A percentile compares a stretch with the other conserved stretches of the same genome.
These are phyloP conservation scores for Watersipora subatra DNA, from an alignment of 1,140 invertebrate species.

Conservation along the genomic window DNA sequence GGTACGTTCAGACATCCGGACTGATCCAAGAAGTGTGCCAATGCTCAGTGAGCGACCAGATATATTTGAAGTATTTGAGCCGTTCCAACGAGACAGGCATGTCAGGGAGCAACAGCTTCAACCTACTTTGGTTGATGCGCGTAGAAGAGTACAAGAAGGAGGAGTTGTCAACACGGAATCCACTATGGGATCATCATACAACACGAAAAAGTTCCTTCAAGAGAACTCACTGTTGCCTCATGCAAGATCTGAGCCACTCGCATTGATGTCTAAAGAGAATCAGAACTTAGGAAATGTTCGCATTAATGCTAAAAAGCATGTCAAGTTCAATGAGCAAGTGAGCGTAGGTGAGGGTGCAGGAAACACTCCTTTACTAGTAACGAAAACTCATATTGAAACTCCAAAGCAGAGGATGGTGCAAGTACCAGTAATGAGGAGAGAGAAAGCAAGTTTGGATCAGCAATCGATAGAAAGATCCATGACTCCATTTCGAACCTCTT, in stretches of 20 bases:
- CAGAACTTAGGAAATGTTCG: slow-evolving; percentile 24
- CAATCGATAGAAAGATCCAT: neutral
- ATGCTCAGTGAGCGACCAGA: slow-evolving; percentile 7
- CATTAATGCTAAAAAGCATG: slow-evolving; percentile 12
- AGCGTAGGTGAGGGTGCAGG: slow-evolving; percentile 19
- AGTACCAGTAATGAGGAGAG: neutral
- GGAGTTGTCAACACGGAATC: slow-evolving; percentile 23
- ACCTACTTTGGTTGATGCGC: slow-evolving; percentile 16
- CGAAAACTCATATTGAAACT: slow-evolving; percentile 10
- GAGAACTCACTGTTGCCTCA: slow-evolving; percentile 21
- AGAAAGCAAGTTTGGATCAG: neutral
- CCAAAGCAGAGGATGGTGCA: slow-evolving; percentile 6
- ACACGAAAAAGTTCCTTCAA: slow-evolving; percentile 35
- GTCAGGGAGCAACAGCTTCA: slow-evolving; percentile 11
- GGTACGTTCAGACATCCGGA: slow-evolving; percentile 16
- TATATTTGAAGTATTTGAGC: slow-evolving; percentile 4
- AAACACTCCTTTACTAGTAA: slow-evolving; percentile 14
- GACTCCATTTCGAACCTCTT: neutral
- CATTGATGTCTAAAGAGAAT: slow-evolving; percentile 28
- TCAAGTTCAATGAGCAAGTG: slow-evolving; percentile 26
- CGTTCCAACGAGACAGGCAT: slow-evolving; percentile 5
- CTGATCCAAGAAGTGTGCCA: neutral
- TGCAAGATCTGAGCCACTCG: slow-evolving; percentile 23
- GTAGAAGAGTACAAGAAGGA: slow-evolving; percentile 24
- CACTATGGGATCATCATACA: slow-evolving; percentile 29